Conservation (phyloP, 1,140 invertebrate species). For the Bombyx mori region ASM3026992v2 NC_085117.1:18956001-18956500, state of each 20-base stretch:
- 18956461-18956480: conserved; percentile 13
- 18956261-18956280: conserved; percentile 54
- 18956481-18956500: conserved; percentile 35
- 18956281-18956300: conserved; percentile 50
- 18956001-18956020: conserved; percentile 39
- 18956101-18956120: conserved; percentile 66
- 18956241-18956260: conserved; percentile 67
- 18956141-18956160: conserved; percentile 66
- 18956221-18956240: conserved; percentile 68
- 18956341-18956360: conserved; percentile 65
- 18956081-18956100: conserved; percentile 58
- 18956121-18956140: conserved; percentile 70
- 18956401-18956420: conserved; percentile 60
- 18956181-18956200: conserved; percentile 59
- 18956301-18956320: conserved; percentile 49
- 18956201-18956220: conserved; percentile 53
- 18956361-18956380: conserved; percentile 70
- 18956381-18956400: conserved; percentile 73
- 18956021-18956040: conserved; percentile 65
- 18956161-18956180: conserved; percentile 52
- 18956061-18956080: conserved; percentile 73
- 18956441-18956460: conserved; percentile 51
- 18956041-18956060: conserved; percentile 59
- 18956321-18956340: conserved; percentile 60
- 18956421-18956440: conserved; percentile 65